Evolutionary conservation across 1,140 invertebrate genomes (phyloP), one percentile per base, ranked within the genome.

Genomic region (Zaprionus gabonicus): DNA sequence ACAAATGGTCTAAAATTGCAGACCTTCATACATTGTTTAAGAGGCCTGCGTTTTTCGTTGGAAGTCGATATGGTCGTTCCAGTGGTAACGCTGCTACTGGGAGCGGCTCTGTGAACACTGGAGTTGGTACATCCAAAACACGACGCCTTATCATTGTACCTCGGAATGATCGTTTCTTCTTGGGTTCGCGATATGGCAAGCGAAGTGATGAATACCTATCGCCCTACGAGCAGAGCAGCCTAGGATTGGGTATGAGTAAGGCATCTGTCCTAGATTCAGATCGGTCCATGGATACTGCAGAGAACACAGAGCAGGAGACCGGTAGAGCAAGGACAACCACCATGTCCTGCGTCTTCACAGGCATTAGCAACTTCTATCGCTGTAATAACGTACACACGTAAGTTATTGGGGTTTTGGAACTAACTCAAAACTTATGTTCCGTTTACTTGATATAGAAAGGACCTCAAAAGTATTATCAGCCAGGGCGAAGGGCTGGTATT

Each of bases 101-200:
- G 9, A 53, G 57, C 49, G 36, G 36, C 7, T 5, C 65, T 15
- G 27, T 25, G 17, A 57, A 55, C 10, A 3, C 41, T 12, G 72
- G 44, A 7, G 34, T 76, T 3, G 82, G 80, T 5, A 75, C 77
- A 7, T 90, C 85, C 1, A 92, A 83, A 34, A 66, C 76, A 2
- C 80, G 91, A 34, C 78, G 91, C 5, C 68, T 91, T 6, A 86
- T 90, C 10, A 81, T 92, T 27, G 91, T 91, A 5, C 91, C 92
- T 6, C 82, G 92, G 3, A 93, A 92, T 36, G 92, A 93, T 78
- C 73, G 91, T 1, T 93, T 93, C 62, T 93, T 93, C 49, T 69
- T 93, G 20, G 91, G 92, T 6, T 93, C 92, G 6, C 77, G 92
- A 3, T 93, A 93, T 69, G 92, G 92, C 20, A 93, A 93, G 57